Evolutionary conservation across 2,888 invertebrate genomes (phyloP), one percentile per base, ranked within the genome.

Genomic region (Tromatobia lineatoria): DNA sequence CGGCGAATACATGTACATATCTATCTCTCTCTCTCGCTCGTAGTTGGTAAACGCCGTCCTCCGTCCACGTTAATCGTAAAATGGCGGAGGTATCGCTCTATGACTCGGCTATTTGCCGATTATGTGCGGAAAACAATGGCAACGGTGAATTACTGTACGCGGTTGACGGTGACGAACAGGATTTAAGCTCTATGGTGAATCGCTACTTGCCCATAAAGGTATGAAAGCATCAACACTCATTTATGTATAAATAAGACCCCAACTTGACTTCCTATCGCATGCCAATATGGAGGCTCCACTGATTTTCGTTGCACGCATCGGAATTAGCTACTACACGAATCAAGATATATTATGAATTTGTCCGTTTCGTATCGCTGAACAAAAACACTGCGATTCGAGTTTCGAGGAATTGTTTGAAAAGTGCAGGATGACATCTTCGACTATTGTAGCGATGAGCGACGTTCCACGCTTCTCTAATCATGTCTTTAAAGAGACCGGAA

Each of bases 131-230:
- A 94, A 95, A 96, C 94, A 96, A 96, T 94, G 94, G 95, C 89
- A 96, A 96, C 92, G 96, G 96, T 92, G 95, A 96, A 87, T 94
- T 95, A 91, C 94, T 97, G 92, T 97, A 96, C 94, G 93, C 94
- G 29, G 89, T 90, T 86, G 88, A 89, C 15, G 71, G 69, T 10
- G 88, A 89, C 23, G 90, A 95, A 88, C 94, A 95, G 88, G 95
- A 95, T 94, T 94, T 97, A 93, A 94, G 95, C 93, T 94, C 95
- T 87, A 94, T 96, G 91, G 95, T 97, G 86, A 97, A 97, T 94
- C 95, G 95, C 85, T 97, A 96, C 95, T 95, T 97, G 90, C 97
- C 97, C 23, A 94, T 97, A 85, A 96, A 96, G 96, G 97, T 97
- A 95, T 91, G 92, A 90, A 83, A 50, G 42, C 59, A 42, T 50